Percentiles rank a stretch among this genome's conserved stretches.
Evolutionary conservation across 2,888 invertebrate genomes (phyloP).

Genomic region (Phaonia tiefii): DNA sequence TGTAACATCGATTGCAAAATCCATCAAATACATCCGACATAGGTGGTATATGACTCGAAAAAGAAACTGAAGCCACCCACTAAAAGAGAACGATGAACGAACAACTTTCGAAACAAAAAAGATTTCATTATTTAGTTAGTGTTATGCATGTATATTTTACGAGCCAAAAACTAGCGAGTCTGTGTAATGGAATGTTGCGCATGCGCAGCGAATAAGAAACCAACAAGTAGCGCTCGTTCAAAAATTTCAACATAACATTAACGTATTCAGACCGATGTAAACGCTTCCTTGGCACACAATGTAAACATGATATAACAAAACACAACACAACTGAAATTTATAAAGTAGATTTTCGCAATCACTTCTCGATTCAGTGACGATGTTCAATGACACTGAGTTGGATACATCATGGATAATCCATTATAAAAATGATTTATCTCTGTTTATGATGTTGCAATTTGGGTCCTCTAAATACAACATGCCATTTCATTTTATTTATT

Average conservation of each 20-base stretch:
- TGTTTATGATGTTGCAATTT: neutral
- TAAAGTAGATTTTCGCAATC: conserved; percentile 33
- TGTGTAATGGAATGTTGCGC: conserved; percentile 38
- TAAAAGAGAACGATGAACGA: no score
- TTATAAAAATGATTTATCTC: conserved; percentile 15
- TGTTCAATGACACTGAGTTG: conserved; percentile 62
- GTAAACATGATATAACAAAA: conserved; percentile 38
- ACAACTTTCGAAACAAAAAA: conserved; percentile 48
- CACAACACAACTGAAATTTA: conserved; percentile 46
- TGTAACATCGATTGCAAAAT: conserved; percentile 62
- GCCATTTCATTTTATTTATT: conserved; percentile 33
- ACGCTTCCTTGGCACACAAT: conserved; percentile 57
- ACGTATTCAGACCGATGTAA: conserved; percentile 2
- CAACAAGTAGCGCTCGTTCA: neutral
- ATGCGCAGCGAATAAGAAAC: conserved; percentile 35
- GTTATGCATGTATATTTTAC: no score
- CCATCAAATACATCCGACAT: conserved; percentile 4
- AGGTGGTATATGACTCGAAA: conserved; percentile 22
- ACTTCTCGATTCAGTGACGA: neutral
- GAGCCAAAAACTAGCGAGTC: neutral
- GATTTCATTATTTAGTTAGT: conserved; percentile 50
- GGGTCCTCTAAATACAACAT: conserved; percentile 28
- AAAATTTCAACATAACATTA: conserved; percentile 32
- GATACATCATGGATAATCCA: no score
- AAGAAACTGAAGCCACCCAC: conserved; percentile 29